Conservation (phyloP, 1,140 invertebrate genomes). For the Drosophila mauritiana region DNA sequence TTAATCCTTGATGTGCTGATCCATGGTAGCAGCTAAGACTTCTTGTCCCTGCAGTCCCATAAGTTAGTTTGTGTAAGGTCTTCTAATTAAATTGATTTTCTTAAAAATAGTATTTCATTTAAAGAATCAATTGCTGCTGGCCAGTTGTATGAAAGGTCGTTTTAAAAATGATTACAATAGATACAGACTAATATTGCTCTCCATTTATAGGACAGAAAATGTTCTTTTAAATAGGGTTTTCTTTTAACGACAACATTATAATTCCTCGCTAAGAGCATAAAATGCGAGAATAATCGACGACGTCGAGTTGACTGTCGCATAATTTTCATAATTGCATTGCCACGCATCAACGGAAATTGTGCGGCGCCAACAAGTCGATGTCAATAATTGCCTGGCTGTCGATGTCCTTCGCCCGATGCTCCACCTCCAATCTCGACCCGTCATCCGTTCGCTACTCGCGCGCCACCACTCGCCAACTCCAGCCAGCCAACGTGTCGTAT, state of each 20-base stretch:
- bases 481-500: conserved; percentile 39
- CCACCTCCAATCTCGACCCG: not conserved
- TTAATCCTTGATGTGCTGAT: not conserved
- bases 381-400: conserved; percentile 62
- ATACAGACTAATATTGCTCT: not conserved
- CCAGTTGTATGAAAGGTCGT: too few relatives aligned
- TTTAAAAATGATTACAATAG: not conserved
- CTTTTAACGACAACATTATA: not conserved
- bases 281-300: not conserved
- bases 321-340: conserved; percentile 74
- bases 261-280: not conserved
- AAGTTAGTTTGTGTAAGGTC: not conserved
- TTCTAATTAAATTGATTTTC: too few relatives aligned
- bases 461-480: not conserved
- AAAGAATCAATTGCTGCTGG: too few relatives aligned
- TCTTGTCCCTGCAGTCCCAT: too few relatives aligned
- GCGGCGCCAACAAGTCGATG: conserved; percentile 68
- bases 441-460: not conserved
- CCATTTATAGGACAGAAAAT: conserved; percentile 6
- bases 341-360: conserved; percentile 66
- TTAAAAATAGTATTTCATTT: too few relatives aligned
- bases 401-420: not conserved
- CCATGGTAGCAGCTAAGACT: not conserved
- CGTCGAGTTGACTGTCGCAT: conserved; percentile 39
- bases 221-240: not conserved